Evolutionary conservation across 2,113 vertebrate genomes (phyloP).

Genomic region (Tragulus kanchil): DNA sequence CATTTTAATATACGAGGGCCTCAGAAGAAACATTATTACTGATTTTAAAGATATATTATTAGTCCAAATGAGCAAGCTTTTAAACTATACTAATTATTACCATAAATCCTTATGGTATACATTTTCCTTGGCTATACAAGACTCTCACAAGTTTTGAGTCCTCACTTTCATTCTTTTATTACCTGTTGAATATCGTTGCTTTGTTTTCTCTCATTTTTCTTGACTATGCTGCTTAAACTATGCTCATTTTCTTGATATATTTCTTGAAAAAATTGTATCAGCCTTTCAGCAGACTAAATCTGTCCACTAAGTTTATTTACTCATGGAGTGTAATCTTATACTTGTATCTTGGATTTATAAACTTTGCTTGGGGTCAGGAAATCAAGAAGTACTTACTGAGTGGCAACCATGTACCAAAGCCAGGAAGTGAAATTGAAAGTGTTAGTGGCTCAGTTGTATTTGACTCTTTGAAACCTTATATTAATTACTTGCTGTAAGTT

Average conservation of each 20-base stretch:
- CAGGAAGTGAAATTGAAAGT: not conserved
- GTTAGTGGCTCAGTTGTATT: not conserved
- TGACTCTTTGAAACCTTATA: not conserved
- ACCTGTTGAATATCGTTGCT: not conserved
- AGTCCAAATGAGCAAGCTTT: conserved; percentile 34
- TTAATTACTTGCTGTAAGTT: not conserved
- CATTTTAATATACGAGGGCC: not conserved
- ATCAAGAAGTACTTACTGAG: conserved; percentile 31
- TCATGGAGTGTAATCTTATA: not conserved
- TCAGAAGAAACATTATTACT: conserved; percentile 32
- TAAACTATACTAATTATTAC: not conserved
- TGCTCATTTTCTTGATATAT: conserved; percentile 1
- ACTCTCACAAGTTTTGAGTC: not conserved
- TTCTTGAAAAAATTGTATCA: not conserved
- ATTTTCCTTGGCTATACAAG: not conserved
- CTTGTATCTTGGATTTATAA: conserved; percentile 26
- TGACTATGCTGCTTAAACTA: not conserved
- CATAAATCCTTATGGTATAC: not conserved
- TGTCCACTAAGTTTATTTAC: not conserved
- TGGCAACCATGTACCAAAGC: not conserved
- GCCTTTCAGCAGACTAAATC: not conserved
- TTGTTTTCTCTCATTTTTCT: not conserved
- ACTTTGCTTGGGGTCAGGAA: not conserved
- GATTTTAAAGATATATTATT: conserved; percentile 6
- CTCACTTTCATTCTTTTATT: conserved; percentile 48